A percentile compares a stretch with the other conserved stretches of the same genome.
phyloP scores from a whole-genome alignment of 2,888 invertebrate species.

The Petrolisthes cinctipes region DNA sequence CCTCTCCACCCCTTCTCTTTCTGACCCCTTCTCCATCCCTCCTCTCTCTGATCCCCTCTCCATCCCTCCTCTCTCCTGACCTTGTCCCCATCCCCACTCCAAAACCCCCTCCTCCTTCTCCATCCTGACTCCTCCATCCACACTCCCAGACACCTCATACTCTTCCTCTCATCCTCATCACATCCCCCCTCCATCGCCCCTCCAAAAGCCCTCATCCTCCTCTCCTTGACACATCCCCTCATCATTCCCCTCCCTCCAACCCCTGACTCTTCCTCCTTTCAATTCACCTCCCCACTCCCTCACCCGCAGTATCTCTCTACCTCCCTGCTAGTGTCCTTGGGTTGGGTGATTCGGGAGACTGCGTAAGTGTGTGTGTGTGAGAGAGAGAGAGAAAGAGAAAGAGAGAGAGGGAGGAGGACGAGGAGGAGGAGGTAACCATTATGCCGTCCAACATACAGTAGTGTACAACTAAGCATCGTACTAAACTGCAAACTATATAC shows the following conservation, averaged over 20 bases:
- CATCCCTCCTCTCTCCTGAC: neutral
- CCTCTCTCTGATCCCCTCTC: neutral
- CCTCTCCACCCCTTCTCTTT: neutral
- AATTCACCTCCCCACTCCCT: neutral
- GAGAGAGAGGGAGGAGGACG: neutral
- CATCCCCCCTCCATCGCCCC: neutral
- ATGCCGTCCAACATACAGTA: too few species aligned
- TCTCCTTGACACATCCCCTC: neutral
- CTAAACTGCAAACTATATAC: too few species aligned
- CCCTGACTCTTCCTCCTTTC: neutral
- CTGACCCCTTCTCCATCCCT: neutral
- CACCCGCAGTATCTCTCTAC: slow-evolving; percentile 3
- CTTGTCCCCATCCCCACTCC: neutral
- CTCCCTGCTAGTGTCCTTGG: neutral
- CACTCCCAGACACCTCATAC: neutral
- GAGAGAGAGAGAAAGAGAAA: neutral
- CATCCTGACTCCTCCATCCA: neutral
- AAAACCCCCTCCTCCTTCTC: neutral
- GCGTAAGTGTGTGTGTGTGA: neutral
- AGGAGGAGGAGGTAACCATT: neutral
- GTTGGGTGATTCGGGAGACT: neutral
- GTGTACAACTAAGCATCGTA: too few species aligned
- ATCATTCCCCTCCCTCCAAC: neutral
- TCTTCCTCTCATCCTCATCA: neutral
- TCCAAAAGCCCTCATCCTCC: neutral